These are phyloP conservation scores for Mobula hypostoma DNA, from an alignment of 2,113 vertebrate species.

Conservation along the genomic window DNA sequence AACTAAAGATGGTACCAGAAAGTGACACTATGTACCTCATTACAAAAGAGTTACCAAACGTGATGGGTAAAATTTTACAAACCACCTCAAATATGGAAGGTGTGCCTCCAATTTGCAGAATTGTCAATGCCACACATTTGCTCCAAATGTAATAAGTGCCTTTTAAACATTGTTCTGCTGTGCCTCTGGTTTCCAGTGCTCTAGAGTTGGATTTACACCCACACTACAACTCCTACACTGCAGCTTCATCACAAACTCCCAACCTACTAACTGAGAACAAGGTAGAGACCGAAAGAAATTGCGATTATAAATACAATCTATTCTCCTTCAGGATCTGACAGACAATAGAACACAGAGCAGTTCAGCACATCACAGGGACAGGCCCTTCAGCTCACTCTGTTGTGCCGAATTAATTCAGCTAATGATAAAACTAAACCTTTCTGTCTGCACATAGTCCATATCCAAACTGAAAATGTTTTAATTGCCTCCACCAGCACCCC, in stretches of 20 bases:
- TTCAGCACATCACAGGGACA: too few species aligned
- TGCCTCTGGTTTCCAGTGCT: background rate
- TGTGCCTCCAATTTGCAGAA: background rate
- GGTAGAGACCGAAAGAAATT: background rate
- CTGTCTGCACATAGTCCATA: too few species aligned
- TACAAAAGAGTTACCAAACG: background rate
- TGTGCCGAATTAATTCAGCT: too few species aligned
- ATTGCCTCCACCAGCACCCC: too few species aligned
- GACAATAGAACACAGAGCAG: too few species aligned
- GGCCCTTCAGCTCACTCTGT: too few species aligned
- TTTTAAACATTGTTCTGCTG: background rate
- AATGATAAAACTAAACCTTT: too few species aligned
- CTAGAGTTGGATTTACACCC: constrained; percentile 17
- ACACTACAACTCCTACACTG: constrained; percentile 26
- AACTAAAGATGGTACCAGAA: background rate
- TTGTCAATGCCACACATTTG: background rate
- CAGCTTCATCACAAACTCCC: background rate
- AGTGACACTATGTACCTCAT: too few species aligned
- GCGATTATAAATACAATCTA: background rate
- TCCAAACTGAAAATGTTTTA: too few species aligned
- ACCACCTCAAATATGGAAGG: too few species aligned
- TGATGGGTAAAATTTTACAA: background rate
- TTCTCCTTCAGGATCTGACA: background rate
- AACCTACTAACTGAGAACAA: background rate
- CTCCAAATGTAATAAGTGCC: background rate